Evolutionary conservation across 2,888 invertebrate species (phyloP), one percentile per base, ranked within the genome.

Genomic region (Tanypteryx hageni): DNA sequence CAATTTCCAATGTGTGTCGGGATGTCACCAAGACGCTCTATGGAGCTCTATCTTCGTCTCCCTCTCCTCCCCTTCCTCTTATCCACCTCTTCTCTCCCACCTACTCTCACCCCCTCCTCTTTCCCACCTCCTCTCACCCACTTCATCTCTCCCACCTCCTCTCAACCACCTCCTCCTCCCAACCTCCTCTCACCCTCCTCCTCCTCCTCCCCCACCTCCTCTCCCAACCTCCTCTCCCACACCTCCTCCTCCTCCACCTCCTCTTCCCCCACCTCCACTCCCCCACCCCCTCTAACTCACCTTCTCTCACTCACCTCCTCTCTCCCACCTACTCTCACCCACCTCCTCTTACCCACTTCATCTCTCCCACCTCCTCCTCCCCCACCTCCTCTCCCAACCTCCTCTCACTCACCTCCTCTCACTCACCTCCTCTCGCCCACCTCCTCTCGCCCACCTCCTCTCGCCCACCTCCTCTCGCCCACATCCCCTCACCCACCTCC

Each of bases 21-120:
- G 18, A 31, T 57, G 83, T 83, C 83, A 83, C 83, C 56, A 44
- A n/a, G 57, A 44, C 44, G 83, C 56, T n/a, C n/a, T 44, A 83
- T n/a, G 57, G 57, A 44, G 57, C 44, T 83, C 83, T 83, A 83
- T 83, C 83, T 83, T 57, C 56, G 44, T 44, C n/a, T 82, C 82
- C 83, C 83, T 14, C 56, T 2, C 44, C 44, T 44, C 44, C 1
- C 44, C 44, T 44, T 83, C 18, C 18, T 8, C n/a, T 7, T 16
- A 11, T n/a, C 56, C n/a, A 2, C n/a, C 18, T 57, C 57, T 27
- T 31, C 10, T 27, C 9, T 31, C 18, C 16, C 83, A n/a, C n/a
- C n/a, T n/a, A n/a, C 82, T 31, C 10, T 27, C 9, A 44, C 18
- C 16, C 83, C 16, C 83, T 27, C n/a, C 57, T 76, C 68, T 76